Evolutionary conservation across 2,113 vertebrate species (phyloP), one percentile per base, ranked within the genome.

Genomic region (Pseudorasbora parva): DNA sequence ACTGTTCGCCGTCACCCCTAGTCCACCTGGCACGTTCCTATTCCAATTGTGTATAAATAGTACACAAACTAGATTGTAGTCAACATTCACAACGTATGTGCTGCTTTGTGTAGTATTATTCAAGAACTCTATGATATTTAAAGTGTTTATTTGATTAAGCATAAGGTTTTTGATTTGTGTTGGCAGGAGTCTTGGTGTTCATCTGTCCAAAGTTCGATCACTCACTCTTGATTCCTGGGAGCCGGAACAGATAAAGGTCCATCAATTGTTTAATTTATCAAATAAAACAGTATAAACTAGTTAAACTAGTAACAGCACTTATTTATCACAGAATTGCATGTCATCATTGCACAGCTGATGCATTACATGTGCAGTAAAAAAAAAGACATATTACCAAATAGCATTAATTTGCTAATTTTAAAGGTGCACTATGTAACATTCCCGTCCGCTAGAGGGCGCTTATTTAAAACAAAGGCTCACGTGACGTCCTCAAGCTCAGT

Each of bases 151-250:
- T 19, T 62, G 45, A 60, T 33, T 54, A 8, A n/a, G 23, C 33
- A 14, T 57, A 27, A 23, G 6, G 15, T 78, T 85, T 15, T 56
- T 59, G 79, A 45, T 79, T 11, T 62, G 47, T 85, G 14, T 66
- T 80, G 59, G 8, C 76, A 95, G 94, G 93, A 95, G 94, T 59
- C 91, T 95, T 1, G 94, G 94, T 0, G 94, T 95, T 23, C 94
- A 95, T 82, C 88, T 95, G 86, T 94, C 94, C 0, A 95, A 95
- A 83, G 91, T 95, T n/a, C 89, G 94, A 0, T 95, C 94, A 0
- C 92, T 95, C 33, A 95, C 94, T 4, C 91, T 95, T 89, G 94
- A 95, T 85, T 94, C 93, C 7, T 95, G 94, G 94, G 94, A 95
- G 30, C 82, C 94, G 0, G 94, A 95, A 30, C 94, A 94, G 86